These are phyloP conservation scores for Drosophila anomelani DNA, from an alignment of 2,888 invertebrate species.

Conservation along the genomic window DNA sequence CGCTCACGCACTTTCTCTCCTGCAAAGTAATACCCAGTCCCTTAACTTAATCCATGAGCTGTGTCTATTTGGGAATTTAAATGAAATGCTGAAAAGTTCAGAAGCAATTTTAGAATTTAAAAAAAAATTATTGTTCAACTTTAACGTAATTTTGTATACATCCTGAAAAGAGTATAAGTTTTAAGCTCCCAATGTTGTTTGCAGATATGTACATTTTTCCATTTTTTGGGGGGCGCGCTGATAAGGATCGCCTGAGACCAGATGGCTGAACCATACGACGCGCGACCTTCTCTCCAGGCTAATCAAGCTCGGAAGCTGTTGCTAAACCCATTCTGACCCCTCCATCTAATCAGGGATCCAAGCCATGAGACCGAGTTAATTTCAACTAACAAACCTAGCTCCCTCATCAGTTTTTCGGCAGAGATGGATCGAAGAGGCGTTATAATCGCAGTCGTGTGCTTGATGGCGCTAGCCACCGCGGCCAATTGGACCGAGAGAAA, in stretches of 20 bases:
- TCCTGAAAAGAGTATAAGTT: too few relatives aligned
- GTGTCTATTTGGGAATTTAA: too few relatives aligned
- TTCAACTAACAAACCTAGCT: background rate
- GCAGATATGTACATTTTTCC: too few relatives aligned
- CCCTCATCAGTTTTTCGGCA: background rate
- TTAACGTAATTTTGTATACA: too few relatives aligned
- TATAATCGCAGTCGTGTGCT: background rate
- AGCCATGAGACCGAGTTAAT: background rate
- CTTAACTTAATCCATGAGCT: too few relatives aligned
- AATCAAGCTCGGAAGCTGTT: background rate
- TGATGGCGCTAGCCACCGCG: background rate
- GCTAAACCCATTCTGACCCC: background rate
- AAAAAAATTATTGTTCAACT: too few relatives aligned
- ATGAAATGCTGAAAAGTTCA: too few relatives aligned
- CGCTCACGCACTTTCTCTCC: slow-evolving; percentile 5
- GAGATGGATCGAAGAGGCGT: background rate
- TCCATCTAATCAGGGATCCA: background rate
- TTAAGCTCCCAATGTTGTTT: too few relatives aligned
- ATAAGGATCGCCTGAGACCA: background rate
- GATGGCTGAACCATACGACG: background rate
- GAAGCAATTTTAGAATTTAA: too few relatives aligned
- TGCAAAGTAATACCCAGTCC: too few relatives aligned
- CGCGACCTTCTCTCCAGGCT: background rate
- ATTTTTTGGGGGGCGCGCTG: background rate
- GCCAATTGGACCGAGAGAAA: background rate